Conservation (phyloP, 2,113 vertebrate genomes). For the Corynorhinus townsendii region DNA sequence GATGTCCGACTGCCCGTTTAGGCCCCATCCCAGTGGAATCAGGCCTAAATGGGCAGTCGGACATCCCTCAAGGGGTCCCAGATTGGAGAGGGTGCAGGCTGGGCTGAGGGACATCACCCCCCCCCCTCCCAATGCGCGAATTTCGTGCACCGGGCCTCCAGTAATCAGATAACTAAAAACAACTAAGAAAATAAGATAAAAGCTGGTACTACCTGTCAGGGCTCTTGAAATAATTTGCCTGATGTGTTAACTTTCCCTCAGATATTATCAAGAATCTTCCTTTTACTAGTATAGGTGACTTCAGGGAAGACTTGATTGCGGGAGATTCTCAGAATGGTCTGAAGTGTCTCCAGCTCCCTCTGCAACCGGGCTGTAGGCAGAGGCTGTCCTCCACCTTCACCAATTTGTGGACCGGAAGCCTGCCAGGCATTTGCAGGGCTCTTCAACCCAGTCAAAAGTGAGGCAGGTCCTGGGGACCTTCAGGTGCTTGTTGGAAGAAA, state of each 20-base stretch:
- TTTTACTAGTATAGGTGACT: background rate
- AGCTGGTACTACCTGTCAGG: background rate
- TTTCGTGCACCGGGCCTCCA: no score
- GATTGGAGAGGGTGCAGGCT: no score
- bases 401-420: background rate
- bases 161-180: background rate
- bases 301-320: background rate
- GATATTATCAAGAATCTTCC: background rate
- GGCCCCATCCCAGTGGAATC: no score
- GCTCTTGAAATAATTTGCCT: background rate
- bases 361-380: background rate
- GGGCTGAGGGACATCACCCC: no score
- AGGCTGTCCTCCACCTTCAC: background rate
- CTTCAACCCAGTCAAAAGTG: accelerated
- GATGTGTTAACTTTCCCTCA: background rate
- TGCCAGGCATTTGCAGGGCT: accelerated
- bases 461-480: background rate
- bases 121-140: no score
- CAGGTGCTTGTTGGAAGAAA: background rate
- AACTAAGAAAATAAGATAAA: background rate
- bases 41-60: no score
- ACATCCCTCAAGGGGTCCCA: no score
- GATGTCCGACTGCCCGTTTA: no score
- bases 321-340: background rate
- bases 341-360: background rate